Base-by-base conservation (phyloP, 2,797 vertebrate genomes). In the Emydoidea blandingii region DNA sequence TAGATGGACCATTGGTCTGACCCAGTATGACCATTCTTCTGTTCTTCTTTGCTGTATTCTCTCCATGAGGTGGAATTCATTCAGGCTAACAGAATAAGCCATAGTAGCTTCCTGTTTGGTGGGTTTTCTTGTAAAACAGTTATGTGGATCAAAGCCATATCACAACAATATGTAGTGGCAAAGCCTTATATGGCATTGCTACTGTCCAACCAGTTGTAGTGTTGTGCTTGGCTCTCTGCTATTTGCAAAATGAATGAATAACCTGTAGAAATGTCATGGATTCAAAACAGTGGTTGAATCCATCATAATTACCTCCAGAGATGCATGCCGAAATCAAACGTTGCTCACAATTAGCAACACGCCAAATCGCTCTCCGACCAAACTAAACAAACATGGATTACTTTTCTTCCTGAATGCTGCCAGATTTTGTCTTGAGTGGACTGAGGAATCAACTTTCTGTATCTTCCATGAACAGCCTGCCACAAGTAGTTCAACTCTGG, bases 21-120 rank as follows among this genome's bases (percentile, higher is more conserved):
- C 10, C 31, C 31, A 16, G 6, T 16, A 8, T 62, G 8, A 15
- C 59, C 68, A 5, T 23, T 41, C 68, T n/a, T 41, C 6, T 72
- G 14, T 21, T 1, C 0, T 1, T 94, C 88, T 84, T 84, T 57
- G 81, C 62, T 0, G 0, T 44, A 16, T 31, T 21, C 0, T 34
- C 52, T 89, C 79, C 52, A 74, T 31, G 37, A 92, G 53, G 59
- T 81, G 92, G 90, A 83, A 59, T 44, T 79, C 1, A 5, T 86
- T 83, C 57, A 65, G 85, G 72, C 41, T 80, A 86, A 81, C 29
- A 41, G 62, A 81, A n/a, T 56, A 81, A 82, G 18, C 49, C 62
- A 44, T 53, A 44, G 44, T 83, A 11, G 5, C 53, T 91, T 88
- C 34, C n/a, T 41, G 11, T 23, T 29, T 88, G 2, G 19, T 2